Evolutionary conservation across 2,888 invertebrate genomes (phyloP), one percentile per base, ranked within the genome.

Genomic region (Unio delphinus): DNA sequence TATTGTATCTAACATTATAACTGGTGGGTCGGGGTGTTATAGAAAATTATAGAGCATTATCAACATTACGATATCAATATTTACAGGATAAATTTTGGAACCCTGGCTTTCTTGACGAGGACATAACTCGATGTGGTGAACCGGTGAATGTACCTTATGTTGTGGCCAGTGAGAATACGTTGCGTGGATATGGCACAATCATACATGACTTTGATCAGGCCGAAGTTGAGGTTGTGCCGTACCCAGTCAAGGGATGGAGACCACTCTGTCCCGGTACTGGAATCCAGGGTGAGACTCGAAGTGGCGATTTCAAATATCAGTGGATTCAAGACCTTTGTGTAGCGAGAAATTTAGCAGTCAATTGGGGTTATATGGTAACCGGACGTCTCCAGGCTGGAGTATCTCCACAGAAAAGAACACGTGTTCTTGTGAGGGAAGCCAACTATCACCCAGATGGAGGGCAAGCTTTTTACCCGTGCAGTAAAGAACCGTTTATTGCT

Each of bases 381-480:
- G 79, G 78, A 20, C 64, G 79, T 28, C 68, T 79, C 26, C 75
- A 78, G 55, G 57, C 28, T n/a, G 68, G 64, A 28, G 72, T 69
- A 4, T 58, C 64, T 26, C 62, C 69, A 55, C 55, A 64, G 7
- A 69, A 73, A 11, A 55, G 78, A 45, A 78, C 72, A 17, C 72
- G 74, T 58, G 75, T 80, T 15, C 68, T 80, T 11, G 69, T 73
- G 6, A 59, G 80, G 30, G 75, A 75, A 45, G 75, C 75, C 1
- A 79, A 78, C 55, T 79, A 79, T 59, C 80, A 79, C 63, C 80
- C 80, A 1, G 79, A 79, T 65, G 79, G 80, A 6, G 74, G 80
- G 5, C 80, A 80, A 61, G 64, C 74, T 17, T 76, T 78, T 28
- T 77, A 63, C 61, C 77, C 77, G 34, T 58, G 55, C n/a, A 64